Conservation (phyloP, 2,888 invertebrate genomes). For the Sclerodermus sp. region DNA sequence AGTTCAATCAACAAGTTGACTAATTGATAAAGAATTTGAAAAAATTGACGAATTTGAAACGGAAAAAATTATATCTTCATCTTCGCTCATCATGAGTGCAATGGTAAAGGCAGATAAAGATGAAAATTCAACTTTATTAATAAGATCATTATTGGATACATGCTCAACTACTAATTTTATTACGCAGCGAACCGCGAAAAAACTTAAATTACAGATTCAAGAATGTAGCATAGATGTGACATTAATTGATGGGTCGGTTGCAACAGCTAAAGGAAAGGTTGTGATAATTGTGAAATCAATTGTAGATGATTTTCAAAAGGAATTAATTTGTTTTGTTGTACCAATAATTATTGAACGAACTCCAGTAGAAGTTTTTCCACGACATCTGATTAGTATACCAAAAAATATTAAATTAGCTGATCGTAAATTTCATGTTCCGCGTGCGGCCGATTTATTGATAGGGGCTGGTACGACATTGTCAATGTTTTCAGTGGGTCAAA, state of each 20-base stretch:
- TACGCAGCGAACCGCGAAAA: not conserved
- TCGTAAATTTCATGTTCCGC: slow-evolving; percentile 13
- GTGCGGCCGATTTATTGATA: slow-evolving; percentile 8
- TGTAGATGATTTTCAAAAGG: not conserved
- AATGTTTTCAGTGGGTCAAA: slow-evolving; percentile 13
- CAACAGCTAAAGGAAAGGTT: not conserved
- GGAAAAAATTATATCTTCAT: too few species aligned
- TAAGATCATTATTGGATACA: slow-evolving; percentile 9
- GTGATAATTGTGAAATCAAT: not conserved
- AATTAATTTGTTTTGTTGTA: not conserved
- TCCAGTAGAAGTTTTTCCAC: slow-evolving; percentile 2
- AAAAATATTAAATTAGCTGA: slow-evolving; percentile 11
- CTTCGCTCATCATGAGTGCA: too few species aligned
- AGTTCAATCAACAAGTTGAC: too few species aligned
- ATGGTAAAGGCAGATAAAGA: too few species aligned
- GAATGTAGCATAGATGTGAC: not conserved
- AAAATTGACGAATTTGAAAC: too few species aligned
- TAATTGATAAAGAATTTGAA: too few species aligned
- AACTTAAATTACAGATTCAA: not conserved
- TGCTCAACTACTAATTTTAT: slow-evolving; percentile 7
- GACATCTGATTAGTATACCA: slow-evolving; percentile 5
- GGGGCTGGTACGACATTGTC: slow-evolving; percentile 13
- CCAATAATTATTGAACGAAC: not conserved
- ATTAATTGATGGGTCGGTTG: not conserved
- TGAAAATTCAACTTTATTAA: too few species aligned